Evolutionary conservation across 2,797 vertebrate genomes (phyloP), one percentile per base, ranked within the genome.

Genomic region (Sternarchorhynchus goeldii): DNA sequence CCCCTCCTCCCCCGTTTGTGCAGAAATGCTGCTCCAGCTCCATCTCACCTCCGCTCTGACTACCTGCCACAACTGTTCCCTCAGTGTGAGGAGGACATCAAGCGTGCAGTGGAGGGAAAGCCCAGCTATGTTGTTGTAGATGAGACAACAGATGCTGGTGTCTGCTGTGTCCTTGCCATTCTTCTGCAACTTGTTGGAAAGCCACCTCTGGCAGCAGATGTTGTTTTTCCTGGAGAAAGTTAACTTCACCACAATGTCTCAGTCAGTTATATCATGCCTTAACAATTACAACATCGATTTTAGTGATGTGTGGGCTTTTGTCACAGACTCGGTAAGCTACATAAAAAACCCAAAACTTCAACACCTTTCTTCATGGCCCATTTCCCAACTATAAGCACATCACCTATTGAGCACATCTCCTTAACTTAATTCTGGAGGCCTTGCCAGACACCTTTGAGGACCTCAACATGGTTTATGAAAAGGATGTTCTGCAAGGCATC

Each of bases 111-210:
- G 8, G 31, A 36, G 6, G 17, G 62, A 21, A 36, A n/a, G 6
- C 14, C 17, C 36, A 36, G 18, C 6, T 65, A 5, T 32, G 29
- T 63, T 36, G 41, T 67, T 67, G 12, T 41, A 20, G 64, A 45
- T 67, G 64, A 21, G 41, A 67, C n/a, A 41, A 67, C 64, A 21
- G 64, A 67, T 41, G 64, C 36, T 67, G 41, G 64, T 67, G 64
- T 18, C 34, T 20, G 20, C 32, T 67, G 34, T 45, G 64, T 45
- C 64, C 64, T 67, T 36, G 63, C 63, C 3, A 12, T 39, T 65
- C 32, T 39, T 20, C 63, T 65, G 31, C 63, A 34, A 10, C 63
- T 36, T 18, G 63, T 45, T n/a, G 64, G 36, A 8, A 41, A 67
- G 34, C 64, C 64, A 67, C 18, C 64, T 25, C 34, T 67, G 36